These are phyloP conservation scores for Hylomyscus alleni DNA, from an alignment of 2,797 vertebrate species.

Conservation along the genomic window DNA sequence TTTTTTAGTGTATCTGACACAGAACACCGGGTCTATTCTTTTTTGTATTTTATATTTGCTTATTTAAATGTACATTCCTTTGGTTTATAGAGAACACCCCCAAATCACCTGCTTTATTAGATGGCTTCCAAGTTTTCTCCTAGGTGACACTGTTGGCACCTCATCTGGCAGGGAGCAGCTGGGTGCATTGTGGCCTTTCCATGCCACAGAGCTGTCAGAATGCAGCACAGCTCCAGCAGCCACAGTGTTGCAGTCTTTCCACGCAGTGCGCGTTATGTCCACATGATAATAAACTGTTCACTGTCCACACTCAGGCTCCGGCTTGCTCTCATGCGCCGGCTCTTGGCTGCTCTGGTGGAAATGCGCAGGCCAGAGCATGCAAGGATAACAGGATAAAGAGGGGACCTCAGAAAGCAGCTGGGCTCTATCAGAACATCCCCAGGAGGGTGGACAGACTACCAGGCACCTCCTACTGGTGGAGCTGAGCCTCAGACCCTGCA, in stretches of 20 bases:
- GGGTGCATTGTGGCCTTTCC: slow-evolving; percentile 83
- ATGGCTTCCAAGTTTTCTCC: slow-evolving; percentile 89
- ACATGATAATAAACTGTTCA: slow-evolving; percentile 96
- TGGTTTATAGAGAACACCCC: slow-evolving; percentile 90
- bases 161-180: not conserved
- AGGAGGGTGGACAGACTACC: no score
- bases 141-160: slow-evolving; percentile 27
- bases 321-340: not conserved
- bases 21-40: slow-evolving; percentile 94
- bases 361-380: accelerated
- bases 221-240: slow-evolving; percentile 88
- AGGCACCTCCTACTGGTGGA: no score
- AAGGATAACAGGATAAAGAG: not conserved
- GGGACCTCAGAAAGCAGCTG: not conserved
- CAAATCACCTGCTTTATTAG: slow-evolving; percentile 91
- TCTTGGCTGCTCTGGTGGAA: not conserved
- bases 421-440: not conserved
- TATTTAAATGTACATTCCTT: slow-evolving; percentile 93
- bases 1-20: slow-evolving; percentile 95
- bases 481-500: not conserved
- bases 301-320: slow-evolving; percentile 88
- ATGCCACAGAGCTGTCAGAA: slow-evolving; percentile 88
- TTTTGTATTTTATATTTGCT: slow-evolving; percentile 95
- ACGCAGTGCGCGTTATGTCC: slow-evolving; percentile 95
- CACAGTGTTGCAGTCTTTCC: slow-evolving; percentile 90